Evolutionary conservation across 2,113 vertebrate genomes (phyloP), one percentile per base, ranked within the genome.

Genomic region (Cebus imitator): DNA sequence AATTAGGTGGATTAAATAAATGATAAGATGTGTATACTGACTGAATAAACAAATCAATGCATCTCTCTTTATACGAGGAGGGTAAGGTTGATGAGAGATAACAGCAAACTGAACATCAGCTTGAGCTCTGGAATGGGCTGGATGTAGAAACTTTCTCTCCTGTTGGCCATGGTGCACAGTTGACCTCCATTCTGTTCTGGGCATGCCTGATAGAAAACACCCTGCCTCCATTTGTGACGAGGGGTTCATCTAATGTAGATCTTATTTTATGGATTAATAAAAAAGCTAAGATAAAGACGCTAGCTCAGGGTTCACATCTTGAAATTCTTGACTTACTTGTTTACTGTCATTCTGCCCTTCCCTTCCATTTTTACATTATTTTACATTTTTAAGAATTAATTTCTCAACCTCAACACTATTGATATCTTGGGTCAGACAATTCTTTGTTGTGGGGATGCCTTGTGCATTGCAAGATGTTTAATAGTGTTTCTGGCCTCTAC

Each of bases 1-100:
- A 98, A 97, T 96, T 91, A 97, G 86, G 95, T 52, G n/a, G 96
- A 97, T 97, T 98, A 91, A 97, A 91, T 94, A 92, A 91, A 94
- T 97, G 80, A 94, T 97, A 73, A 89, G 72, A 37, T 93, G 82
- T 78, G 90, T 95, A 93, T 92, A 93, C 78, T 32, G 81, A 78
- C 30, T 87, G 81, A 90, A 50, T 75, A 92, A 93, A 92, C 48
- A 37, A 91, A 73, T 95, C 82, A 45, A 0, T 23, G 55, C 55
- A 8, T 86, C 35, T 64, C 72, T 97, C 78, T 79, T 86, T 61
- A 57, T 11, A 17, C 20, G 88, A 50, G 89, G 78, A 72, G 78
- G 57, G 70, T 30, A 72, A 93, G 40, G 37, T 27, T n/a, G 87
- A 43, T 57, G 87, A 11, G 75, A 37, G n/a, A 80, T 2, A 30